Conservation (phyloP, 2,113 vertebrate species). For the Oncorhynchus kisutch region DNA sequence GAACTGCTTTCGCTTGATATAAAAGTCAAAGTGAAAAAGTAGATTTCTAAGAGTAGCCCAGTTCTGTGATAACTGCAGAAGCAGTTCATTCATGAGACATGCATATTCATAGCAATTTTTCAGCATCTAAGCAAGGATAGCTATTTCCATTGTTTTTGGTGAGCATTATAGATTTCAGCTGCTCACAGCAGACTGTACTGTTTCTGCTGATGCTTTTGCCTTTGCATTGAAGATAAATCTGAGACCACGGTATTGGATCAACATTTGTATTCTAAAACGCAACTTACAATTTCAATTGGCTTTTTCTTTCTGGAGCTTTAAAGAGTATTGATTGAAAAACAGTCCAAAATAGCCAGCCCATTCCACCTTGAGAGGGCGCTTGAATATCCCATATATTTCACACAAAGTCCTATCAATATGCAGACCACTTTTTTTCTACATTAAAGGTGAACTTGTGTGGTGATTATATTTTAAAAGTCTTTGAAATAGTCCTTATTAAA, state of each 20-base stretch:
- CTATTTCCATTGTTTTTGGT: not conserved
- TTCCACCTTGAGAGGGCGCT: constrained; percentile 38
- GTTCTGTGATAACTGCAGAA: too few relatives aligned
- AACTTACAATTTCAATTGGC: constrained; percentile 30
- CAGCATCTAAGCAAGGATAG: too few relatives aligned
- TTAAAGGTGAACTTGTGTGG: too few relatives aligned
- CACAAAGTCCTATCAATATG: not conserved
- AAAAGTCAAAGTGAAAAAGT: too few relatives aligned
- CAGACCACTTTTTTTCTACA: too few relatives aligned
- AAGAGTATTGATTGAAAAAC: constrained; percentile 29
- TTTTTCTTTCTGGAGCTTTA: constrained; percentile 33
- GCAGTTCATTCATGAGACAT: too few relatives aligned
- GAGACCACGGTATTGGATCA: constrained; percentile 13
- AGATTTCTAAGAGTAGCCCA: too few relatives aligned
- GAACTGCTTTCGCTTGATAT: too few relatives aligned
- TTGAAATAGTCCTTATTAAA: constrained; percentile 15
- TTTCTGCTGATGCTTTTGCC: not conserved
- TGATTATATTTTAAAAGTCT: constrained; percentile 3
- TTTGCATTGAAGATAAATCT: constrained; percentile 12
- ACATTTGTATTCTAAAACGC: constrained; percentile 17
- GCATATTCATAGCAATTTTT: too few relatives aligned
- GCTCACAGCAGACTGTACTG: not conserved
- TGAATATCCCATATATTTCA: constrained; percentile 33
- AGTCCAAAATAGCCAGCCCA: constrained; percentile 15
- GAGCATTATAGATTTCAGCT: not conserved